Base-by-base conservation (phyloP, 2,888 invertebrate genomes). In the Pseudococcus jackbeardsleyi region DNA sequence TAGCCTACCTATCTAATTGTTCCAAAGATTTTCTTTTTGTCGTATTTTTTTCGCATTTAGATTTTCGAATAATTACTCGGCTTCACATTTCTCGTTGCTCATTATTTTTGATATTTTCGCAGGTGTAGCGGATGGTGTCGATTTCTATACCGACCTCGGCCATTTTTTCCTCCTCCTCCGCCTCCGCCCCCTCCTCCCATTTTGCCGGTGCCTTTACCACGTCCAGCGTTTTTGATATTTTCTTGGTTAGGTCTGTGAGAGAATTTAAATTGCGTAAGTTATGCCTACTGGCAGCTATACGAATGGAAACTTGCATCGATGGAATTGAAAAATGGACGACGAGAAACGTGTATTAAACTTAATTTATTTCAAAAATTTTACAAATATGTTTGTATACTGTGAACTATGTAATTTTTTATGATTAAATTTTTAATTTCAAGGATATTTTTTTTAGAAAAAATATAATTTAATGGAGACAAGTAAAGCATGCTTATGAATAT, bases 111-210 rank as follows among this genome's bases (percentile, higher is more conserved):
- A n/a, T n/a, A n/a, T 19, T 86, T 26, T 77, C 54, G n/a, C 46
- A 89, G 89, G 89, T 89, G 89, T 39, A 89, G 84, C 0, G 89
- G 89, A 8, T 89, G 89, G 89, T 89, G 89, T 79, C 72, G 84
- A 19, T 88, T 89, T 54, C 89, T 89, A 46, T 89, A 89, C 82
- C 85, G 88, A 84, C 89, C 89, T 1, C 42, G 86, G 19, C 89
- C 89, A 4, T 90, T 90, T 89, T 68, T 85, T 42, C 88, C 88
- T 39, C 88, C 88, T 1, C 88, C 88, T 7, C 84, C 84, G 33
- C 88, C 88, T 17, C 88, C 88, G 15, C 84, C 84, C 12, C 88
- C 88, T 22, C 88, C 88, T 33, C 85, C 85, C 42, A 82, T 82
- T 82, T 77, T 85, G 17, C 85, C 85, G 7, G 33, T 72, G n/a